phyloP scores from a whole-genome alignment of 2,797 vertebrate genomes.

The Gymnocypris eckloni region DNA sequence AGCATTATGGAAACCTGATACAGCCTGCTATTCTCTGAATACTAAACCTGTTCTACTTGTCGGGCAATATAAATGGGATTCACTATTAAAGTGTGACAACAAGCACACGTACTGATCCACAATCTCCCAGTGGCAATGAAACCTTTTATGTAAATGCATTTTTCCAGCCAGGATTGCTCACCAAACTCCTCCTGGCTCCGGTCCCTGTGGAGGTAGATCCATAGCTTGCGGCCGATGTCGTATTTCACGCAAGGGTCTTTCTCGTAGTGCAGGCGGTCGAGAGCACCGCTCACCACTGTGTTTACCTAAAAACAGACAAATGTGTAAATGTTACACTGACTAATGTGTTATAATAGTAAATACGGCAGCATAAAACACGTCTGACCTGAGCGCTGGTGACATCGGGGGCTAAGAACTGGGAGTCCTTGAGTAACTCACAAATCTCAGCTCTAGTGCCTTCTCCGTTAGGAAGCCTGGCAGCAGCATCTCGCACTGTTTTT shows the following conservation, averaged over 20 bases:
- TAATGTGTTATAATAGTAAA: neutral
- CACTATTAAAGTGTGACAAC: neutral
- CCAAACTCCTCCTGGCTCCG: conserved; percentile 98
- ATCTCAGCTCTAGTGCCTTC: conserved; percentile 98
- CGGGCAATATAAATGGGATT: neutral
- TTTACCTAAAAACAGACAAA: conserved; percentile 84
- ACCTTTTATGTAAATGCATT: neutral
- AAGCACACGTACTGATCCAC: neutral
- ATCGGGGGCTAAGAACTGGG: conserved; percentile 96
- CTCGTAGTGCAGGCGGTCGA: conserved; percentile 96
- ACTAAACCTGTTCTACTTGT: conserved; percentile 24
- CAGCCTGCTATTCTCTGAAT: neutral
- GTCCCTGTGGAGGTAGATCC: conserved; percentile 95
- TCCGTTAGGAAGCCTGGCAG: conserved; percentile 95
- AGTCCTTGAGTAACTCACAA: conserved; percentile 96
- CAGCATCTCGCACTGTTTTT: conserved; percentile 90
- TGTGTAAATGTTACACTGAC: neutral
- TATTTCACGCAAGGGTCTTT: conserved; percentile 99
- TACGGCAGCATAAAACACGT: conserved; percentile 8
- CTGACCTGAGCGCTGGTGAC: conserved; percentile 97
- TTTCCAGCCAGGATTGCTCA: conserved; percentile 64
- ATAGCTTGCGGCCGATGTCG: conserved; percentile 94
- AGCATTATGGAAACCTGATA: conserved; percentile 16
- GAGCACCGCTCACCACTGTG: conserved; percentile 95
- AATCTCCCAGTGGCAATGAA: conserved; percentile 7